Evolutionary conservation across 2,113 vertebrate species (phyloP), one percentile per base, ranked within the genome.

Genomic region (Struthidea cinerea): DNA sequence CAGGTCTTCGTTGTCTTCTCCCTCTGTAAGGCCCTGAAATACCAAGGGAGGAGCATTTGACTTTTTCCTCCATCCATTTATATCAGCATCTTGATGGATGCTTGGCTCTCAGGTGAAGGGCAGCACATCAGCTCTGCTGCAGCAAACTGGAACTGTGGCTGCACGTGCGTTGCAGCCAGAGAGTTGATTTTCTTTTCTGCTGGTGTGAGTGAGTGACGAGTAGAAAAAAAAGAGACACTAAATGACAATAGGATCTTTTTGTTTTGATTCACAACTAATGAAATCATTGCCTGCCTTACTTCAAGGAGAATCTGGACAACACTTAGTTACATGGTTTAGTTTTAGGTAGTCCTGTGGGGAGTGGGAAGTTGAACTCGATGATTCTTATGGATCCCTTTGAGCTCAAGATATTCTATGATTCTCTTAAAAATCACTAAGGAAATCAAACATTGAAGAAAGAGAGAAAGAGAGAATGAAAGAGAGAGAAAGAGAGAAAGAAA

Each of bases 301-400:
- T 92, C 55, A 69, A 60, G 61, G 32, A 60, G 8, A 18, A n/a
- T 53, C 64, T 57, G 64, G 26, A 42, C 0, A 4, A 23, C 44
- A n/a, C 11, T 64, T 16, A n/a, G 56, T 70, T 26, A 65, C 27
- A 41, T 19, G 23, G n/a, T 84, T 75, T 79, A 59, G 18, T 60
- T 92, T 77, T 61, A 77, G 28, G 30, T 46, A 50, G 37, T 85
- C 10, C 46, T 65, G 20, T 1, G 9, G 69, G 28, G 17, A 75
- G 20, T 11, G 32, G 10, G 39, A 14, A 22, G 6, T 28, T 59
- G 44, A 52, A 57, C 27, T 64, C 0, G 0, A n/a, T 60, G 13
- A 42, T 86, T n/a, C 11, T 71, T 49, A 35, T 24, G 5, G 16
- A 35, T 41, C 21, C 16, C 22, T 61, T 77, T 49, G 33, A 82